Percentiles rank a stretch among this genome's conserved stretches.
These are phyloP conservation scores for Salvator merianae DNA, from an alignment of 2,113 vertebrate species.

Conservation along the genomic window DNA sequence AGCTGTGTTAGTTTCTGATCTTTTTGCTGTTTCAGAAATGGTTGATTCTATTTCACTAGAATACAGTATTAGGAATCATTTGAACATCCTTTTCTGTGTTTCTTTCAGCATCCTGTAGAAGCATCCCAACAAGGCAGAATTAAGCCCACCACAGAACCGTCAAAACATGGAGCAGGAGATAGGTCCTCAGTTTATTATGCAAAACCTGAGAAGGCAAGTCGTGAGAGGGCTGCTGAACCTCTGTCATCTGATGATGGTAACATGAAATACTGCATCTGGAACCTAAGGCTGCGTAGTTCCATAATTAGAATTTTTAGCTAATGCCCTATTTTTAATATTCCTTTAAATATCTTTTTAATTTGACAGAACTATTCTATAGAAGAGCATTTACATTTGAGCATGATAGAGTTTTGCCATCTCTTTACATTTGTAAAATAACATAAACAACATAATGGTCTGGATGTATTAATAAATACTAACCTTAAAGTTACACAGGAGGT, in stretches of 20 bases:
- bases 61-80: background rate
- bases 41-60: background rate
- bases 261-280: background rate
- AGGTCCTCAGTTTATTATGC: background rate
- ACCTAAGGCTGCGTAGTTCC: background rate
- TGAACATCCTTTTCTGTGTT: conserved; percentile 14
- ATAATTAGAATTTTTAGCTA: background rate
- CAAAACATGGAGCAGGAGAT: background rate
- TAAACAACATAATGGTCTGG: too few relatives aligned
- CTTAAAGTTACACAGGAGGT: too few relatives aligned
- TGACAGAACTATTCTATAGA: too few relatives aligned
- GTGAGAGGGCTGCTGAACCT: conserved; percentile 2
- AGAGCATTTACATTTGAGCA: too few relatives aligned
- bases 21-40: background rate
- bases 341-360: too few relatives aligned
- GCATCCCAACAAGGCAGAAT: background rate
- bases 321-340: background rate
- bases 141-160: background rate
- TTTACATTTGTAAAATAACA: too few relatives aligned
- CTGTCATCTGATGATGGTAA: conserved; percentile 29
- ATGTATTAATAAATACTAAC: too few relatives aligned
- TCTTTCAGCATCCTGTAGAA: conserved; percentile 17
- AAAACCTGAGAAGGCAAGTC: conserved; percentile 11
- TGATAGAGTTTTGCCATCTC: too few relatives aligned
- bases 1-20: background rate